Conservation (phyloP, 2,888 invertebrate genomes). For the Microdon myrmicae region DNA sequence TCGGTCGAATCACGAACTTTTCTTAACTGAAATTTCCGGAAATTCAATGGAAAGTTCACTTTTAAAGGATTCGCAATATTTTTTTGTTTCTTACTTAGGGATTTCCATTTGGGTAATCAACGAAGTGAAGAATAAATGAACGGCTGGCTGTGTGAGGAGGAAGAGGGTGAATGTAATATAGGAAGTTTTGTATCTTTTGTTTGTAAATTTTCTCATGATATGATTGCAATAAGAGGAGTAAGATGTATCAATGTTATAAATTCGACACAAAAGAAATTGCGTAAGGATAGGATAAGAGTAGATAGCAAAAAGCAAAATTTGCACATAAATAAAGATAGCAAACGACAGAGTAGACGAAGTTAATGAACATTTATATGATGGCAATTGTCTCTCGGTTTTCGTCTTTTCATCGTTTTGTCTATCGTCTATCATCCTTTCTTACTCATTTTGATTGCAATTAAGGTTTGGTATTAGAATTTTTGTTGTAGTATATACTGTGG, state of each 20-base stretch:
- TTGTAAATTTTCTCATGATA: conserved; percentile 3
- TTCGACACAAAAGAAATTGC: background rate
- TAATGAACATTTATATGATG: conserved; percentile 3
- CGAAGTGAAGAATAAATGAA: no score
- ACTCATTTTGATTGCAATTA: no score
- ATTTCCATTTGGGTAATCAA: conserved; percentile 5
- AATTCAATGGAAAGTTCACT: conserved; percentile 16
- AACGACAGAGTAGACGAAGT: background rate
- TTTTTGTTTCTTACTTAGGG: conserved; percentile 14
- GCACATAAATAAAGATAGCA: no score
- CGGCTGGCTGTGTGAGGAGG: no score
- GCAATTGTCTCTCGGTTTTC: background rate
- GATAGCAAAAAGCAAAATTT: no score
- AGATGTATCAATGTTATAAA: background rate
- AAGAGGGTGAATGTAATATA: no score
- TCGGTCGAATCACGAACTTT: conserved; percentile 14
- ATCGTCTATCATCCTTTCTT: background rate
- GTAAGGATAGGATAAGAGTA: no score
- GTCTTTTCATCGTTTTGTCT: background rate
- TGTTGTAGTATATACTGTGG: no score
- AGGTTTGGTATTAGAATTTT: no score
- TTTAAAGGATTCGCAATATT: conserved; percentile 22
- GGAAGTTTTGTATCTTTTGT: background rate
- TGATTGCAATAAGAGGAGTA: conserved; percentile 1
- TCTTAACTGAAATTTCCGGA: conserved; percentile 2